Evolutionary conservation across 2,888 invertebrate genomes (phyloP), one percentile per base, ranked within the genome.

Genomic region (Luperina testacea): DNA sequence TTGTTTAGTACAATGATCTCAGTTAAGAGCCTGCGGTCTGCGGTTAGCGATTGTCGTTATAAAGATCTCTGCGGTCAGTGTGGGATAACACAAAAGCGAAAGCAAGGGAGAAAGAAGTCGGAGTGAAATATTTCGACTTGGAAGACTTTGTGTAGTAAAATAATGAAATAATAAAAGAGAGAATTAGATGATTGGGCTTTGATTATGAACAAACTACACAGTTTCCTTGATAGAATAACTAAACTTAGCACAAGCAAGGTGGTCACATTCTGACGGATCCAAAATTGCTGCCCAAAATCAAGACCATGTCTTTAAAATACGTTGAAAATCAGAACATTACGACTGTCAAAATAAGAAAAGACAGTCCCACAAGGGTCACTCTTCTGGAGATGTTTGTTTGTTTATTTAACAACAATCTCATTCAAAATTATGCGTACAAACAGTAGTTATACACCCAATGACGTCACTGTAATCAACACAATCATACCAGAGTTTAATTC

Each of bases 1-100:
- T 74, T 71, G 77, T 64, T 82, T 67, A 82, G 83, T 61, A 61
- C 83, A 83, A 72, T 57, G 78, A 78, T 78, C 75, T 72, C 63
- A 38, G 83, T 20, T 71, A 82, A 77, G 59, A 68, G 65, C 20
- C 32, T 83, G 84, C 78, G 84, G 78, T 83, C 27, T 83, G 84
- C 78, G 84, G 83, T 83, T 69, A 42, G 51, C 3, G 13, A 61
- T 78, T 83, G 77, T 80, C 64, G 61, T 65, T 74, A 74, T 78
- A 76, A 87, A 87, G 77, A 81, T 63, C 64, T 81, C 72, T 84
- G 85, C 69, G 81, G 87, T 77, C 57, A 73, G 32, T 45, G 38
- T 59, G 75, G 70, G 64, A 53, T 61, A 8, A 63, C 42, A 69
- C 61, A 82, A 59, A 63, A 65, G 64, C 72, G 70, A 77, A 84